Percentiles rank a stretch among this genome's conserved stretches.
phyloP scores from a whole-genome alignment of 2,888 invertebrate genomes.

The Parnassius apollo region DNA sequence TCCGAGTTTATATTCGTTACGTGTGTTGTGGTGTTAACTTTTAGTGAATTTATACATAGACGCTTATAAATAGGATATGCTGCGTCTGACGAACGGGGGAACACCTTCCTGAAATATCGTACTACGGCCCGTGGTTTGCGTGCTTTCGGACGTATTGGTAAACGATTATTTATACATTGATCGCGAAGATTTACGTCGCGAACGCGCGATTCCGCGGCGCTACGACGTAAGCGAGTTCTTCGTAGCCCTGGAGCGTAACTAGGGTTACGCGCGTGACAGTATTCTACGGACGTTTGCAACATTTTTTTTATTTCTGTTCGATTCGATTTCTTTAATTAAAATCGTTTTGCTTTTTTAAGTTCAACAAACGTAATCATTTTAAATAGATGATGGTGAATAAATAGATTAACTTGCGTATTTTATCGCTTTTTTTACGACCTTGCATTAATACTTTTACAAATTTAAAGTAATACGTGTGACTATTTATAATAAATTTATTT shows the following conservation, averaged over 20 bases:
- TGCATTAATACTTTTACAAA: no score
- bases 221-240: slow-evolving; percentile 27
- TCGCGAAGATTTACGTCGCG: slow-evolving; percentile 57
- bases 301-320: not conserved
- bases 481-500: no score
- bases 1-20: slow-evolving; percentile 82
- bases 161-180: slow-evolving; percentile 81
- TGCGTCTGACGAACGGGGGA: slow-evolving; percentile 81
- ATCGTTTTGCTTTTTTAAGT: no score
- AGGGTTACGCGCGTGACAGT: slow-evolving; percentile 22
- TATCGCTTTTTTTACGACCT: no score
- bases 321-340: no score
- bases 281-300: slow-evolving; percentile 17
- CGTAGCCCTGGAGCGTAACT: slow-evolving; percentile 14
- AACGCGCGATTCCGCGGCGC: slow-evolving; percentile 43
- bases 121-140: slow-evolving; percentile 77
- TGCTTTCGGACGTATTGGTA: slow-evolving; percentile 80
- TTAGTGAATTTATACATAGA: slow-evolving; percentile 82
- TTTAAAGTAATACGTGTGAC: no score
- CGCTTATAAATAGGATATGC: slow-evolving; percentile 82
- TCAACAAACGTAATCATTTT: no score
- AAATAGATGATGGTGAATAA: no score
- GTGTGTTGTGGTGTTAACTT: slow-evolving; percentile 82
- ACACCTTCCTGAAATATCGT: slow-evolving; percentile 82
- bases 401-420: no score